Evolutionary conservation across 2,888 invertebrate genomes (phyloP), one percentile per base, ranked within the genome.

Genomic region (Cryptophagus acutangulus): DNA sequence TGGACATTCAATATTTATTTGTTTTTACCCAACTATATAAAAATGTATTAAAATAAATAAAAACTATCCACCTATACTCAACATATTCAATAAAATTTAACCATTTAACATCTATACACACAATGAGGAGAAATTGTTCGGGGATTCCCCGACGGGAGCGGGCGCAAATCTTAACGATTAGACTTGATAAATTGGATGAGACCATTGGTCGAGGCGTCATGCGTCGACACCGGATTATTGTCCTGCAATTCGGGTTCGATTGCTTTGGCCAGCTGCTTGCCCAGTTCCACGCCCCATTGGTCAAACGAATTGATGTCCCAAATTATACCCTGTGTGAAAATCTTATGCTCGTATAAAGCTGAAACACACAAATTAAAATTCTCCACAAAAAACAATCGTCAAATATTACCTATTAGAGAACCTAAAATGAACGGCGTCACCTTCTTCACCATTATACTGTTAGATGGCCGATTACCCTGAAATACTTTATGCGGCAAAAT

Each of bases 231-330:
- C 0, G 80, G 77, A 26, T 72, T 75, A 15, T 72, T 71, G 58
- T 79, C 78, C 45, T 79, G 76, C 31, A 99, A 72, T 67, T 99
- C 97, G 0, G 94, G 91, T 66, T 97, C 94, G 54, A 99, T 97
- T n/a, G 87, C 89, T 72, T 97, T 97, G 1, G 99, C 99, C 55
- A 99, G 72, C 66, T 96, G 94, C 69, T 99, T 99, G 37, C 99
- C 99, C 54, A 99, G 77, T 70, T 99, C 99, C 36, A 99, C 99
- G 20, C 99, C 99, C 96, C 97, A 99, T 65, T 99, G 99, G 74
- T 99, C 99, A 70, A 87, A 99, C 0, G 97, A 97, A 71, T 99
- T 99, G 65, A 99, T 95, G 71, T 97, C 91, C 99, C 99, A 99
- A 60, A 99, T 88, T 33, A 93, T 83, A 29, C 99, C 99, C 70